Evolutionary conservation across 2,888 invertebrate genomes (phyloP).

Genomic region (Rhagonycha fulva): DNA sequence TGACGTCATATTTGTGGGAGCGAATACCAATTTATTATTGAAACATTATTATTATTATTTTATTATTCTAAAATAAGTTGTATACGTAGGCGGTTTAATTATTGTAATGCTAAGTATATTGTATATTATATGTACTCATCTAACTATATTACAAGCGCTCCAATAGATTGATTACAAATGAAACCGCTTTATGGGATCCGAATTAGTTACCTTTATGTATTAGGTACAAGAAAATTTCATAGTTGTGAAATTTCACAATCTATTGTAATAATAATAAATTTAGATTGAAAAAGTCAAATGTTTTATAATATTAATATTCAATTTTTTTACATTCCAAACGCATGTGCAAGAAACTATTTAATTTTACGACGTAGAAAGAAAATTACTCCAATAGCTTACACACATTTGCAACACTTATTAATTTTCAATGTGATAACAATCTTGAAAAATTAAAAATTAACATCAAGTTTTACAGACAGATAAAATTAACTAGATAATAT

Average conservation of each 20-base stretch:
- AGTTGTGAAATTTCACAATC: background rate
- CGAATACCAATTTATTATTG: conserved; percentile 21
- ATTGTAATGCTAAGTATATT: background rate
- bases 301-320: no score
- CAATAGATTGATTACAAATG: background rate
- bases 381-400: background rate
- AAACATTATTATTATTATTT: conserved; percentile 10
- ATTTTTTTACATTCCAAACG: background rate
- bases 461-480: background rate
- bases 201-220: background rate
- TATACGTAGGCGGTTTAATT: background rate
- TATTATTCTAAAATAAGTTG: background rate
- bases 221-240: no score
- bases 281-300: background rate
- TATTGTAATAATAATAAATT: background rate
- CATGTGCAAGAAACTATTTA: background rate
- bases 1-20: conserved; percentile 33
- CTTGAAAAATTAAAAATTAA: background rate
- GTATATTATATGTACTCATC: no score
- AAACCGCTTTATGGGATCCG: background rate
- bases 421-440: background rate
- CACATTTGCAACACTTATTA: background rate
- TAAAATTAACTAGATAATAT: background rate
- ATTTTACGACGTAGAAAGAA: background rate
- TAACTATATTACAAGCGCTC: background rate